Conservation (phyloP, 2,113 vertebrate genomes). For the Petromus typicus region DNA sequence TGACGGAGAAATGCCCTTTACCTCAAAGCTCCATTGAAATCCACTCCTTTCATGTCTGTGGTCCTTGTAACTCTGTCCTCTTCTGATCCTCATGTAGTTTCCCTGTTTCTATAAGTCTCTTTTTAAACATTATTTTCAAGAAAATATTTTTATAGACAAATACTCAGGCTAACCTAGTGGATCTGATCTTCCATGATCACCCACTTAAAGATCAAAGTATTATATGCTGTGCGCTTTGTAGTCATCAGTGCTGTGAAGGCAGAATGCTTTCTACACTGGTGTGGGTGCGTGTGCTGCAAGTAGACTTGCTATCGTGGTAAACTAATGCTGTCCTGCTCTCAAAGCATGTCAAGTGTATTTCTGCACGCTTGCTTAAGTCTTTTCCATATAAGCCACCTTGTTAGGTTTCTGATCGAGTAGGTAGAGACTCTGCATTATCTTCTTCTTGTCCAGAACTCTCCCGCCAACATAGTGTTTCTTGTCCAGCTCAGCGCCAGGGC, state of each 20-base stretch:
- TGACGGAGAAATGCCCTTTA: background rate
- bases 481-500: background rate
- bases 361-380: background rate
- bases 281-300: background rate
- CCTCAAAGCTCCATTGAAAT: background rate
- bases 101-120: constrained; percentile 39
- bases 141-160: constrained; percentile 74
- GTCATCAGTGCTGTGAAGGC: background rate
- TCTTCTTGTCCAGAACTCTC: background rate
- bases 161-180: constrained; percentile 77
- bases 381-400: background rate
- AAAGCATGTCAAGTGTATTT: background rate
- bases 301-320: too few species aligned
- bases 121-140: constrained; percentile 59
- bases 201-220: constrained; percentile 80
- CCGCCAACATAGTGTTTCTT: background rate
- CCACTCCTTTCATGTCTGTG: background rate
- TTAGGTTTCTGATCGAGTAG: background rate
- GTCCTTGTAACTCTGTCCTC: background rate
- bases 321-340: background rate
- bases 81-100: background rate
- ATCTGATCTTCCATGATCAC: constrained; percentile 68
- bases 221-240: constrained; percentile 71
- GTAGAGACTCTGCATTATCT: background rate
- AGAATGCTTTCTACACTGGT: background rate